Conservation (phyloP, 2,888 invertebrate genomes). For the Thalpophila matura region DNA sequence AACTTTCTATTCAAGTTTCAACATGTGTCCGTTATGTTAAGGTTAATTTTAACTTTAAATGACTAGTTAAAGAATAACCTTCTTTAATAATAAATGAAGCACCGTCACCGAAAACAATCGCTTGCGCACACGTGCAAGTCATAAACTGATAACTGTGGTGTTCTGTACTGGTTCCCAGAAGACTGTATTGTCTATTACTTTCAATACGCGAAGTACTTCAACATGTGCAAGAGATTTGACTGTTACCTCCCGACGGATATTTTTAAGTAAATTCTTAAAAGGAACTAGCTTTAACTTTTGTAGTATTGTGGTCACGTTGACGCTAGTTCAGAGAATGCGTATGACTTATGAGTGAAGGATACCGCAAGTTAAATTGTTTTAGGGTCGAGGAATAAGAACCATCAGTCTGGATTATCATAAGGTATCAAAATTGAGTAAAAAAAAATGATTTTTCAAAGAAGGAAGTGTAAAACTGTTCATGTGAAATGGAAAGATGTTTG, state of each 20-base stretch:
- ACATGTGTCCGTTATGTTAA: conserved; percentile 38
- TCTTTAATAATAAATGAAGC: conserved; percentile 43
- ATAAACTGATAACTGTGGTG: conserved; percentile 73
- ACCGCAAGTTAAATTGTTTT: neutral
- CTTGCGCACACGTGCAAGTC: conserved; percentile 82
- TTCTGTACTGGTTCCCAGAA: conserved; percentile 79
- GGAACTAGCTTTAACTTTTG: neutral
- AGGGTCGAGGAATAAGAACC: neutral
- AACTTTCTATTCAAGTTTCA: conserved; percentile 27
- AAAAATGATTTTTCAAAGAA: no score
- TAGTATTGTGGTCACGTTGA: neutral
- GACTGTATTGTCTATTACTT: conserved; percentile 70
- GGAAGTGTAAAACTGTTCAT: no score
- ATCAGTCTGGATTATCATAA: neutral
- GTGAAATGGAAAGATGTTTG: conserved; percentile 4
- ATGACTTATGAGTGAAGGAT: neutral
- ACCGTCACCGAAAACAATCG: conserved; percentile 67
- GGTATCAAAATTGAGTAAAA: neutral
- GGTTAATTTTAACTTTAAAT: conserved; percentile 19
- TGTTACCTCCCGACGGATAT: conserved; percentile 1
- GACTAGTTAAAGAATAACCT: conserved; percentile 41
- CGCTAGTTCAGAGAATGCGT: neutral
- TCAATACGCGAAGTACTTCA: conserved; percentile 72
- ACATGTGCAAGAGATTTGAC: conserved; percentile 79
- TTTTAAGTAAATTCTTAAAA: conserved; percentile 4